Evolutionary conservation across 2,797 vertebrate genomes (phyloP), one percentile per base, ranked within the genome.

Genomic region (Neomorphus geoffroyi): DNA sequence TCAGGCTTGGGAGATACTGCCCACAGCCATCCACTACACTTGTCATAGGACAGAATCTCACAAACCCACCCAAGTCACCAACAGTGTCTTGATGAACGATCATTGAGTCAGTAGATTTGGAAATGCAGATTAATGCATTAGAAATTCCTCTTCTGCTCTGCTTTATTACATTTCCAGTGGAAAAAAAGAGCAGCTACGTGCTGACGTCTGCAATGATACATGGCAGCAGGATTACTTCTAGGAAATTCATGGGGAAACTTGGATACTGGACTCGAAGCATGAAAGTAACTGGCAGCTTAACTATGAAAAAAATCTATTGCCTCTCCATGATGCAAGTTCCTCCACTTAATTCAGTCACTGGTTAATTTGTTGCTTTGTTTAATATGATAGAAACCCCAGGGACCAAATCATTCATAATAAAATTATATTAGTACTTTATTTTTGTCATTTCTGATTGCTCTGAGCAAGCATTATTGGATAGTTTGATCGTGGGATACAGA

Each of bases 301-400:
- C 82, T 83, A 75, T 23, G 73, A n/a, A n/a, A 41, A 41, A 96
- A 94, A 93, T 86, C 95, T 86, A 92, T 75, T 94, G 85, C 93
- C 74, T 90, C 60, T 65, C 72, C 70, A 69, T 86, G 88, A 94
- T 94, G 86, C 87, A 81, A 94, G 93, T 92, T 96, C 83, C 66
- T 94, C 80, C 89, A 94, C 92, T 96, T 97, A 96, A 96, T 96
- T 95, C 82, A 95, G 89, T 88, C 85, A 86, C 89, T 94, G 89
- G 79, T 90, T 97, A 96, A 97, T 96, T 90, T 96, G 93, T 96
- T 97, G 96, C 93, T 96, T 97, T 96, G 93, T 96, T 96, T 95
- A 97, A 97, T 96, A 91, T 88, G 95, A 95, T 96, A 96, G 93
- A 96, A 96, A 96, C 95, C 96, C 90, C 92, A 92, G 93, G 95